phyloP scores from a whole-genome alignment of 2,113 vertebrate genomes.

The Nyctereutes procyonoides region DNA sequence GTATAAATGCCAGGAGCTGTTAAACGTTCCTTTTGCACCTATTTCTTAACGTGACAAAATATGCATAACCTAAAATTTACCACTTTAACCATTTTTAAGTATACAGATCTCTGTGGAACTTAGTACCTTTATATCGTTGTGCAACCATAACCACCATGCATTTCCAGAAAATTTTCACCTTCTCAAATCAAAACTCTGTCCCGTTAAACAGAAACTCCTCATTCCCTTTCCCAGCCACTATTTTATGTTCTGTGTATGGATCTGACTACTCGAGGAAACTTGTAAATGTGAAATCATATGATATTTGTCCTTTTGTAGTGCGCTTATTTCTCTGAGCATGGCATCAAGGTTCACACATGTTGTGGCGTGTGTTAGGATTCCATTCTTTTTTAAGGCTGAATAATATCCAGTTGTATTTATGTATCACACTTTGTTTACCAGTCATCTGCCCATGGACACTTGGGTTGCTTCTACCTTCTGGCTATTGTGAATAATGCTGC shows the following conservation, averaged over 20 bases:
- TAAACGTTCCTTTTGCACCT: accelerated
- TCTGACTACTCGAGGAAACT: background rate
- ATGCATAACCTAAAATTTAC: too few species aligned
- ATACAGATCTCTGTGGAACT: background rate
- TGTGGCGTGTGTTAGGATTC: background rate
- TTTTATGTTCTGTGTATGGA: background rate
- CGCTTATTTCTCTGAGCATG: background rate
- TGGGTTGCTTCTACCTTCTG: too few species aligned
- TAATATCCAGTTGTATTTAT: too few species aligned
- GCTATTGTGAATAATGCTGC: too few species aligned
- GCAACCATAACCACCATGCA: background rate
- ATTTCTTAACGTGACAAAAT: background rate
- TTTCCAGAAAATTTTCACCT: too few species aligned
- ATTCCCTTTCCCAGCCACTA: too few species aligned
- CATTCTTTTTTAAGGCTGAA: background rate
- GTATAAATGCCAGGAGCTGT: background rate
- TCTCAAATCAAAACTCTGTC: background rate
- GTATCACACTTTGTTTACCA: accelerated
- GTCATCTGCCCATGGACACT: background rate
- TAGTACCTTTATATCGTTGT: accelerated
- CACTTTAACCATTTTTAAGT: background rate
- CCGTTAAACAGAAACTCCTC: background rate
- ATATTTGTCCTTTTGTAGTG: background rate
- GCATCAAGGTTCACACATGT: background rate
- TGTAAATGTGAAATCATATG: accelerated